These are phyloP conservation scores for Brachionus angularis DNA, from an alignment of 1,140 invertebrate genomes.

Conservation along the genomic window DNA sequence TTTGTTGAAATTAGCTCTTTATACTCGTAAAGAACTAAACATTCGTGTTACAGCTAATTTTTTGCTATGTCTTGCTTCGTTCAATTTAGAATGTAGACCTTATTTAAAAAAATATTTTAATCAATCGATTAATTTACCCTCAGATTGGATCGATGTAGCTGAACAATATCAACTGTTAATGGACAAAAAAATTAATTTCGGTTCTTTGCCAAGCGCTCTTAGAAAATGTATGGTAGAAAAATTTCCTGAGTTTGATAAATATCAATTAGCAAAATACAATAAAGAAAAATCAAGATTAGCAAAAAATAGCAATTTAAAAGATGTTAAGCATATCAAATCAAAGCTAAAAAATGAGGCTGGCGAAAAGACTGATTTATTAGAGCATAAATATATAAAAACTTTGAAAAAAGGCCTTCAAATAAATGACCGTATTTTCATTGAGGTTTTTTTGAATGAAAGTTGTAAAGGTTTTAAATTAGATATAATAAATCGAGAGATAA, in stretches of 20 bases:
- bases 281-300: conserved; percentile 55
- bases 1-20: conserved; percentile 60
- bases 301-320: conserved; percentile 47
- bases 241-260: conserved; percentile 59
- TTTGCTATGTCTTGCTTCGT: conserved; percentile 56
- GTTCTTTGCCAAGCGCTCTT: conserved; percentile 55
- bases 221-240: conserved; percentile 57
- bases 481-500: conserved; percentile 46
- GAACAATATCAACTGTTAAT: conserved; percentile 56
- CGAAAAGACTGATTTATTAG: conserved; percentile 10
- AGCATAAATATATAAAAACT: conserved; percentile 37
- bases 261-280: conserved; percentile 60
- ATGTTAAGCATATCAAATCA: background rate
- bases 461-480: conserved; percentile 40
- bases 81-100: conserved; percentile 50
- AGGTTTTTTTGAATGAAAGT: background rate
- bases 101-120: conserved; percentile 58
- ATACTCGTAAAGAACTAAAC: conserved; percentile 58
- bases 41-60: conserved; percentile 61
- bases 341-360: conserved; percentile 41
- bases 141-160: conserved; percentile 61
- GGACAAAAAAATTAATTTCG: conserved; percentile 51
- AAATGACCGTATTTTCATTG: conserved; percentile 36
- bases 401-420: conserved; percentile 30
- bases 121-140: conserved; percentile 55